A percentile compares a stretch with the other conserved stretches of the same genome.
Evolutionary conservation across 1,140 invertebrate genomes (phyloP).

Genomic region (Helicoverpa zea): DNA sequence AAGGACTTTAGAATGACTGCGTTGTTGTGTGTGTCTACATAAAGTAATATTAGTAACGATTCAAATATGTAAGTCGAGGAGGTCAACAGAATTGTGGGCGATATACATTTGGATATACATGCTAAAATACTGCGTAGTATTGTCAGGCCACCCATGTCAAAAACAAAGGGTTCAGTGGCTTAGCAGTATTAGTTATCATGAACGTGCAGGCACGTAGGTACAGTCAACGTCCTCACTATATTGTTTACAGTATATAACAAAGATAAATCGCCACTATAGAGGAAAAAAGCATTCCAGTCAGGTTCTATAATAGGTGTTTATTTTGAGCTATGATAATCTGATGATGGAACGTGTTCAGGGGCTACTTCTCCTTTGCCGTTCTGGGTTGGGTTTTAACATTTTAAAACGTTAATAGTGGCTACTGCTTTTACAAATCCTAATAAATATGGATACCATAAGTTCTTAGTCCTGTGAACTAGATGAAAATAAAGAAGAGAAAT

Average conservation of each 20-base stretch:
- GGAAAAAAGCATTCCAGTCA: conserved; percentile 30
- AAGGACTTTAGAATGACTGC: neutral
- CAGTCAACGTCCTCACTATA: conserved; percentile 45
- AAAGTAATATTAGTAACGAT: no score
- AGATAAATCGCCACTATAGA: conserved; percentile 33
- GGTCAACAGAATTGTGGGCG: conserved; percentile 3
- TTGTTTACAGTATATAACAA: conserved; percentile 46
- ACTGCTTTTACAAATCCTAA: neutral
- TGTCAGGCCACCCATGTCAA: conserved; percentile 37
- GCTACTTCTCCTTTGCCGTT: neutral
- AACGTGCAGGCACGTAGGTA: conserved; percentile 38
- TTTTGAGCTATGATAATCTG: neutral
- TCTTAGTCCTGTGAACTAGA: no score
- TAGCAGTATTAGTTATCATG: conserved; percentile 40
- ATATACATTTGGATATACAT: conserved; percentile 3
- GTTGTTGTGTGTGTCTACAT: neutral
- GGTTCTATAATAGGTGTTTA: conserved; percentile 16
- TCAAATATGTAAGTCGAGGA: neutral
- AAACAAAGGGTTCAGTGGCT: conserved; percentile 44
- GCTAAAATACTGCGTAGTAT: conserved; percentile 40
- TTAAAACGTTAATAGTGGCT: neutral
- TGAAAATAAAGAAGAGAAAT: no score
- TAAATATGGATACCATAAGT: no score
- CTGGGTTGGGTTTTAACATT: neutral
- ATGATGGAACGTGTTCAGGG: neutral